Base-by-base conservation (phyloP, 1,140 invertebrate species). In the Cyphomyrmex costatus region DNA sequence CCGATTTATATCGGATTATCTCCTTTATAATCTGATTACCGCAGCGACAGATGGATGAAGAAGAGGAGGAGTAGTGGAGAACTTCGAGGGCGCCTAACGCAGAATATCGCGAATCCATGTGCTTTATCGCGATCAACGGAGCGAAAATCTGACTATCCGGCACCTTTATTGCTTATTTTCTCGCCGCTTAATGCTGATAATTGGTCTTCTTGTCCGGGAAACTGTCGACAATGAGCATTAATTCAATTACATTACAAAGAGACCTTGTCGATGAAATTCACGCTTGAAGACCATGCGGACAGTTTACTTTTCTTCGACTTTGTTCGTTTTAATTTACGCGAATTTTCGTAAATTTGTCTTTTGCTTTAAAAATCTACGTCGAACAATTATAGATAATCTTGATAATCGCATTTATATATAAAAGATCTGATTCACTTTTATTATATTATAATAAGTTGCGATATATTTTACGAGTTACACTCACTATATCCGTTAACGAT, bases 121-220 rank as follows among this genome's bases (percentile, higher is more conserved):
- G 46, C 79, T 71, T 76, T 77, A 84, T 88, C 79, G 19, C 56
- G 71, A 88, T 71, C 24, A 68, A 36, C 74, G 74, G 46, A 74
- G 65, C 84, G 21, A 56, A 33, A 79, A 82, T 85, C 76, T 49
- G 74, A 68, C 42, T 79, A 56, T 53, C 66, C 58, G 10, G 51
- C 21, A 51, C 33, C 46, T 84, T 87, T 85, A 76, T 87, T 51
- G 33, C 51, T 63, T 61, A 78, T 82, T 88, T 74, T 49, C n/a
- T 14, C 53, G 30, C 61, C 60, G 86, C 66, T 89, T 89, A 88
- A 87, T 74, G n/a, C 82, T 77, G 74, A 73, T 89, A 88, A 89
- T 89, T 84, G 87, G 53, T 83, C 65, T 68, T 86, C 85, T 61
- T 68, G 71, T 27, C 24, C 53, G 68, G 68, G 65, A 30, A 88